Conservation (phyloP, 2,113 vertebrate genomes). For the Rhinolophus ferrumequinum region DNA sequence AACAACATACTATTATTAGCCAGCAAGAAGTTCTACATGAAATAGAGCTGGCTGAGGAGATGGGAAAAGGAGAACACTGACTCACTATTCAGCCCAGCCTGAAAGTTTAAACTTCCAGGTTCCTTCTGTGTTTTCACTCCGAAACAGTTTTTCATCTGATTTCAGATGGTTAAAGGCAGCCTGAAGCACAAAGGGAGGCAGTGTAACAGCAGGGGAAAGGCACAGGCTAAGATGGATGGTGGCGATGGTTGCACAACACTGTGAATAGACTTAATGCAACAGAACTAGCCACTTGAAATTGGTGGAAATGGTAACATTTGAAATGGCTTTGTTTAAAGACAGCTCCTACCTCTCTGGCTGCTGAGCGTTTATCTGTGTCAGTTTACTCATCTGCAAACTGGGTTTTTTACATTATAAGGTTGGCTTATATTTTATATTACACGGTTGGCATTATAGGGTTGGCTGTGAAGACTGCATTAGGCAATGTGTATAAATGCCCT, state of each 20-base stretch:
- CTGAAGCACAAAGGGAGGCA: not conserved
- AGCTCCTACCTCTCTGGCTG: not conserved
- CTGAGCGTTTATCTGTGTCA: not conserved
- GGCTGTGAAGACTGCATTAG: not conserved
- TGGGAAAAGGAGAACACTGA: not conserved
- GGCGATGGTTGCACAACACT: not conserved
- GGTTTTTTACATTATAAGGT: not conserved
- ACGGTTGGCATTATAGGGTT: not conserved
- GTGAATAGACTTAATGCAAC: not conserved
- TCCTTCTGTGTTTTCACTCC: not conserved
- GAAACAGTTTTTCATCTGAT: not conserved
- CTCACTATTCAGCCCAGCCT: not conserved
- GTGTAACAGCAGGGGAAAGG: not conserved
- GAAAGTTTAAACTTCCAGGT: conserved; percentile 18
- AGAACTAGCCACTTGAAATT: not conserved
- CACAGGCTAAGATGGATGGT: not conserved
- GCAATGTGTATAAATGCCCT: not conserved
- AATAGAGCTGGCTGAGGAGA: not conserved
- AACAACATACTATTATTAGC: conserved; percentile 36
- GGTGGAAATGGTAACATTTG: not conserved
- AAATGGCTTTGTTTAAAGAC: not conserved
- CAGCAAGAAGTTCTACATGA: conserved; percentile 36
- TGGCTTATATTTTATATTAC: not conserved
- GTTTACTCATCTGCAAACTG: not conserved
- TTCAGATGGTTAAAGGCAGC: not conserved